These are phyloP conservation scores for Melipona bicolor DNA, from an alignment of 2,888 invertebrate species.

Conservation along the genomic window DNA sequence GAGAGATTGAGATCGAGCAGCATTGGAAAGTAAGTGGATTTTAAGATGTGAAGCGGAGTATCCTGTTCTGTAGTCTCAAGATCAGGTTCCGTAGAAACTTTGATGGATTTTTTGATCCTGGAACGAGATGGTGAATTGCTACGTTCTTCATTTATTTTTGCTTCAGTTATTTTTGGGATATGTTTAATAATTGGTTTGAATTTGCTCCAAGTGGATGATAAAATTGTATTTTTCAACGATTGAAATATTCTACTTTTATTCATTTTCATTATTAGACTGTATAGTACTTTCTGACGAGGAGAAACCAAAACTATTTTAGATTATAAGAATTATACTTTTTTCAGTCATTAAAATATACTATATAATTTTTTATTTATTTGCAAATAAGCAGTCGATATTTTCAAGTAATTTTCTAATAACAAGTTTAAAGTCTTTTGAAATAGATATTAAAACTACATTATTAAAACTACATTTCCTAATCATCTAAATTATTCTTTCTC, in stretches of 20 bases:
- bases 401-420: too few species aligned
- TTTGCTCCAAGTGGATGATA: neutral
- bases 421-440: too few species aligned
- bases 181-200: neutral
- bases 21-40: conserved; percentile 35
- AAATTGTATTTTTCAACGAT: neutral
- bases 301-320: neutral
- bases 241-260: neutral
- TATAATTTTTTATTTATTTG: too few species aligned
- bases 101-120: neutral
- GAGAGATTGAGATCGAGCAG: neutral
- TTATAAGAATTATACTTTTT: neutral
- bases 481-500: too few species aligned
- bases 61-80: neutral
- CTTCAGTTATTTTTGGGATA: neutral
- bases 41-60: neutral
- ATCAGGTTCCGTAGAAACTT: neutral
- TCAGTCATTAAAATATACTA: neutral
- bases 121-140: neutral
- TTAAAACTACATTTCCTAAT: too few species aligned
- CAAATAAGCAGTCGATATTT: too few species aligned
- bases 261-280: neutral
- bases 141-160: neutral
- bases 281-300: neutral
- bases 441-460: too few species aligned